phyloP scores from a whole-genome alignment of 1,140 invertebrate genomes.

The Solen grandis region DNA sequence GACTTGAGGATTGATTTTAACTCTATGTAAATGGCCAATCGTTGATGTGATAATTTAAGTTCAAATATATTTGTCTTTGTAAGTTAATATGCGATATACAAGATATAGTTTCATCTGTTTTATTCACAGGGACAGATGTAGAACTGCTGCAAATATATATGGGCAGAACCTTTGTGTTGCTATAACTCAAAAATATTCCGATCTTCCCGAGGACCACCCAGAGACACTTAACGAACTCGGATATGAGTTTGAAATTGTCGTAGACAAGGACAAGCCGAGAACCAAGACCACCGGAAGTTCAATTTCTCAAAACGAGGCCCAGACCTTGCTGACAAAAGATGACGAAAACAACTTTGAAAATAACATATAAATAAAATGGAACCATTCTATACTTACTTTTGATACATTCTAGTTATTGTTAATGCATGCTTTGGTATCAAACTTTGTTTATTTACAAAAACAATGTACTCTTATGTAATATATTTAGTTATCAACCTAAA shows the following conservation, averaged over 20 bases:
- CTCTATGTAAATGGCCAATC: too few species aligned
- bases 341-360: not conserved
- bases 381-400: not conserved
- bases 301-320: not conserved
- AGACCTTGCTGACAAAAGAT: not conserved
- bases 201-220: not conserved
- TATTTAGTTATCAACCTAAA: too few species aligned
- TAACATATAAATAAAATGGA: not conserved
- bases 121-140: slow-evolving; percentile 26
- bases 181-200: slow-evolving; percentile 7
- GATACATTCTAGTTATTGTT: not conserved
- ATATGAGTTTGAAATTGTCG: slow-evolving; percentile 1
- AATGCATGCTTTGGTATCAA: not conserved
- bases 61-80: too few species aligned
- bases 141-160: slow-evolving; percentile 22
- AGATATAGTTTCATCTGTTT: too few species aligned
- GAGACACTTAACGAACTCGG: not conserved
- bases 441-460: not conserved
- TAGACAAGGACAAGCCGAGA: not conserved
- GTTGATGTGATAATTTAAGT: too few species aligned
- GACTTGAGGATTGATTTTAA: too few species aligned
- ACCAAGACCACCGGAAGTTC: not conserved
- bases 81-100: too few species aligned
- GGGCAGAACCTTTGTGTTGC: slow-evolving; percentile 22
- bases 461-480: too few species aligned